Evolutionary conservation across 1,140 invertebrate species (phyloP).

Genomic region (Lordiphosa mommai): DNA sequence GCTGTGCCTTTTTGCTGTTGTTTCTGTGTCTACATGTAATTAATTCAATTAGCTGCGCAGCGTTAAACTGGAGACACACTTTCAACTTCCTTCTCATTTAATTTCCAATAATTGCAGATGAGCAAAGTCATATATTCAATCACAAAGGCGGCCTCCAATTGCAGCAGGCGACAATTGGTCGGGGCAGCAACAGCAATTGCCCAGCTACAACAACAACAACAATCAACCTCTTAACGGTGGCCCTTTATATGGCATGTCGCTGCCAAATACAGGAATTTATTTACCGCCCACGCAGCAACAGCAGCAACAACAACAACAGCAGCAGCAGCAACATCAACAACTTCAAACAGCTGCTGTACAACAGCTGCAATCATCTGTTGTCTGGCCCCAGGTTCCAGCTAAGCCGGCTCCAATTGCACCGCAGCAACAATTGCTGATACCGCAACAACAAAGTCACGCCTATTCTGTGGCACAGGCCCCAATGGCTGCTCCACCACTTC

Average conservation of each 20-base stretch:
- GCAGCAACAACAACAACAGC: slow-evolving; percentile 36
- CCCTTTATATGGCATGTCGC: slow-evolving; percentile 54
- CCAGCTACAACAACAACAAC: slow-evolving; percentile 27
- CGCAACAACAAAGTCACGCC: slow-evolving; percentile 28
- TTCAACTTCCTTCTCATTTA: slow-evolving; percentile 55
- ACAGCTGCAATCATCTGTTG: slow-evolving; percentile 23
- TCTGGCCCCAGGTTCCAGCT: slow-evolving; percentile 6
- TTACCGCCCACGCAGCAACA: slow-evolving; percentile 47
- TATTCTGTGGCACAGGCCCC: slow-evolving; percentile 18
- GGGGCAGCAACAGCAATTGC: slow-evolving; percentile 24
- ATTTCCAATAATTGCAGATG: slow-evolving; percentile 44
- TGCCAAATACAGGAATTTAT: slow-evolving; percentile 63
- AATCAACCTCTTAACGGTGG: slow-evolving; percentile 31
- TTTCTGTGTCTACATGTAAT: slow-evolving; percentile 50
- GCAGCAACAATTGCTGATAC: slow-evolving; percentile 14
- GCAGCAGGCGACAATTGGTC: slow-evolving; percentile 69
- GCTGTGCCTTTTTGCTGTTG: slow-evolving; percentile 58
- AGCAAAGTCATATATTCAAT: slow-evolving; percentile 83
- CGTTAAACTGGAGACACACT: slow-evolving; percentile 50
- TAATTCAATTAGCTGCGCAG: slow-evolving; percentile 68
- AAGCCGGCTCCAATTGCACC: slow-evolving; percentile 21
- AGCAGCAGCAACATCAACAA: slow-evolving; percentile 41
- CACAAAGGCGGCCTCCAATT: slow-evolving; percentile 84
- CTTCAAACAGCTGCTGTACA: slow-evolving; percentile 35
- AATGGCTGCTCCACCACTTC: slow-evolving; percentile 10